These are phyloP conservation scores for Pristis pectinata DNA, from an alignment of 2,797 vertebrate species.

Conservation along the genomic window DNA sequence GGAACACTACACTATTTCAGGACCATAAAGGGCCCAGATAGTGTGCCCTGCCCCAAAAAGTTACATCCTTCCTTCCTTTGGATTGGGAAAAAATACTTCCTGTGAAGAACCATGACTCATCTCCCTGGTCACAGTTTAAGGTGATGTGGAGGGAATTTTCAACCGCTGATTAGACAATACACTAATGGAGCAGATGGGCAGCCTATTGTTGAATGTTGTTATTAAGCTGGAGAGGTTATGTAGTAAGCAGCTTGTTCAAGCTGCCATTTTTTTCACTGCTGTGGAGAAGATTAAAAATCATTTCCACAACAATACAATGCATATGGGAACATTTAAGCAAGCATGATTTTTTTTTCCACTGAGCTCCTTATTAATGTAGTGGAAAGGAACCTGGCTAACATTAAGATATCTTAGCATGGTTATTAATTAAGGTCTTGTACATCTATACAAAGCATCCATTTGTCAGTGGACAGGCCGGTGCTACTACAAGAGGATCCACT, in stretches of 20 bases:
- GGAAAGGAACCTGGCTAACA: not conserved
- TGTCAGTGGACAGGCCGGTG: not conserved
- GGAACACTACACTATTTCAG: not conserved
- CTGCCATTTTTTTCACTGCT: not conserved
- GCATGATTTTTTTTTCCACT: not conserved
- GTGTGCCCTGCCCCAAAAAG: not conserved
- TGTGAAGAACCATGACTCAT: not conserved
- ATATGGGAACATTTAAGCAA: not conserved
- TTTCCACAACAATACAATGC: not conserved
- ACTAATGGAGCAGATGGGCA: not conserved
- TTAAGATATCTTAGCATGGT: too few relatives aligned
- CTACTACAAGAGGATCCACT: too few relatives aligned
- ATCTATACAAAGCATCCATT: not conserved
- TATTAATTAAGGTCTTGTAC: too few relatives aligned
- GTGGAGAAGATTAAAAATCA: not conserved
- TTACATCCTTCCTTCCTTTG: not conserved
- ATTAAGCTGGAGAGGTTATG: not conserved
- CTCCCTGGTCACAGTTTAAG: not conserved
- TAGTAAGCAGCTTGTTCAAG: not conserved
- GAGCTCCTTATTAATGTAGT: not conserved
- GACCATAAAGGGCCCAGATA: not conserved
- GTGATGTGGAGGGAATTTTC: not conserved
- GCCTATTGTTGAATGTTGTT: not conserved
- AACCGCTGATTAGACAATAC: not conserved
- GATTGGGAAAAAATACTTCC: not conserved